Conservation (phyloP, 2,113 vertebrate species). For the Perccottus glenii region DNA sequence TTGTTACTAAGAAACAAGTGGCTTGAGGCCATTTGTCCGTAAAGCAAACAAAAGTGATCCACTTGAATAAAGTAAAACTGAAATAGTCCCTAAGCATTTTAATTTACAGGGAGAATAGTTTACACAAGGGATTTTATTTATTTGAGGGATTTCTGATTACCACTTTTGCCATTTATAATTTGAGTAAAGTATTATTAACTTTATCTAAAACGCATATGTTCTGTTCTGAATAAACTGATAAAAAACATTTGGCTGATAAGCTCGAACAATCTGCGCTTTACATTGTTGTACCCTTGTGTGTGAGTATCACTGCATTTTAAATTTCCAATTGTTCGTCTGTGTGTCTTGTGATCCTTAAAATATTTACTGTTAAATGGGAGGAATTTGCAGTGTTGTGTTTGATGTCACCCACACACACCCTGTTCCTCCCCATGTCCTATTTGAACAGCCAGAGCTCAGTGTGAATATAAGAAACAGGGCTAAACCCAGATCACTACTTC, state of each 20-base stretch:
- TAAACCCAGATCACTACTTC: constrained; percentile 76
- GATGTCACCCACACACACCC: constrained; percentile 38
- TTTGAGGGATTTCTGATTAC: no score
- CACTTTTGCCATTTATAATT: neutral
- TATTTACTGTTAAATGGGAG: constrained; percentile 1
- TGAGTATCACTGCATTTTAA: constrained; percentile 35
- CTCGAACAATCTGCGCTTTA: constrained; percentile 48
- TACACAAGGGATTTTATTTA: no score
- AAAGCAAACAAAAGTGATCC: neutral
- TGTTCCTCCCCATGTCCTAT: constrained; percentile 43
- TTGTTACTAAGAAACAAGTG: no score
- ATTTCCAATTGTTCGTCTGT: constrained; percentile 11
- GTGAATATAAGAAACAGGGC: constrained; percentile 69
- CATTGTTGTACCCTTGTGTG: constrained; percentile 46
- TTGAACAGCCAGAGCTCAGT: constrained; percentile 62
- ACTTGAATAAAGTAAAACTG: no score
- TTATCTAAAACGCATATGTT: no score
- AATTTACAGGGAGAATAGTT: no score
- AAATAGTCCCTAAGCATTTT: no score
- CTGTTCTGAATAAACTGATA: no score
- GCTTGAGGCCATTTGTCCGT: no score
- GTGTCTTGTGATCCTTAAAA: constrained; percentile 7
- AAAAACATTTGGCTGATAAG: constrained; percentile 5
- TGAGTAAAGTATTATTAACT: no score
- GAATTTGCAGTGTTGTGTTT: constrained; percentile 13